phyloP scores from a whole-genome alignment of 23 tunicate genomes.

The Halocynthia aurantium region DNA sequence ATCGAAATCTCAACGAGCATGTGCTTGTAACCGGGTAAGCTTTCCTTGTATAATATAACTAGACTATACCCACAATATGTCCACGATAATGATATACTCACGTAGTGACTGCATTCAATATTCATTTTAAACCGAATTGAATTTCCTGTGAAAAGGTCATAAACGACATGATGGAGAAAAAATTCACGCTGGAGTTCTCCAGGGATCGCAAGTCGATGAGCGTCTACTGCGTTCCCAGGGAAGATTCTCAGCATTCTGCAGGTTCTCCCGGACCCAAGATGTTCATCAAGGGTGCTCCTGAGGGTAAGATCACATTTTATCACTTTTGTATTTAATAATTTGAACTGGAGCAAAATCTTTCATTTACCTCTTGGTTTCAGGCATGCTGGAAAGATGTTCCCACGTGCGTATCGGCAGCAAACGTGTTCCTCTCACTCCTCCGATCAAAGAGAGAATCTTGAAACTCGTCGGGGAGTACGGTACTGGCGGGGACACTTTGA shows the following conservation, averaged over 20 bases:
- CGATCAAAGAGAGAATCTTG: constrained; percentile 43
- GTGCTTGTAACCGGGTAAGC: constrained; percentile 16
- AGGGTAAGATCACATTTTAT: constrained; percentile 56
- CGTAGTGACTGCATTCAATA: not conserved
- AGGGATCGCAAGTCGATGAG: constrained; percentile 99
- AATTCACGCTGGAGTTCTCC: constrained; percentile 90
- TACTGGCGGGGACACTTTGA: constrained; percentile 91
- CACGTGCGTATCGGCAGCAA: constrained; percentile 73
- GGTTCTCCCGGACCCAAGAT: constrained; percentile 49
- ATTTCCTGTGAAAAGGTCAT: constrained; percentile 28
- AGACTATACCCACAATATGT: too few species aligned
- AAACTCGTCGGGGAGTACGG: constrained; percentile 84
- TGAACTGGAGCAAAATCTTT: not conserved
- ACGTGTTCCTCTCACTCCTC: constrained; percentile 47
- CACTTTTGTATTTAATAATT: not conserved
- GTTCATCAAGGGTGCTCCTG: constrained; percentile 97
- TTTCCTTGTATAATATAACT: not conserved
- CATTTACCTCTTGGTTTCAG: not conserved
- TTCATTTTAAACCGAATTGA: not conserved
- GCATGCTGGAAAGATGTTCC: constrained; percentile 76
- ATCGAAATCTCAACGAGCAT: constrained; percentile 15
- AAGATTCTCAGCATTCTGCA: not conserved
- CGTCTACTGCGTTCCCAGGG: constrained; percentile 71
- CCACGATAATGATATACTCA: too few species aligned
- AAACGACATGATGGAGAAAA: constrained; percentile 53